These are phyloP conservation scores for Cactoblastis cactorum DNA, from an alignment of 2,888 invertebrate species.

Conservation along the genomic window DNA sequence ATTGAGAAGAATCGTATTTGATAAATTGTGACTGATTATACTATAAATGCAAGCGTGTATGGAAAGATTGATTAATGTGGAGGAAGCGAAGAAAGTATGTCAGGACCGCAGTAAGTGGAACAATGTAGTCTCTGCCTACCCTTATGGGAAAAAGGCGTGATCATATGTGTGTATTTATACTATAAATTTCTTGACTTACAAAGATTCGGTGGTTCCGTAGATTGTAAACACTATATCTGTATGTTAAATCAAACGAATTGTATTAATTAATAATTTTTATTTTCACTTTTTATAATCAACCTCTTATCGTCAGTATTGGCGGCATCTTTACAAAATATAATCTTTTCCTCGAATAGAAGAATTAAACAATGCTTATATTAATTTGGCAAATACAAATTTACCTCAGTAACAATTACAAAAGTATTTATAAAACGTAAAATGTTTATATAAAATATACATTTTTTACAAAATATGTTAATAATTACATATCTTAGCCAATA, in stretches of 20 bases:
- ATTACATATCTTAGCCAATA: constrained; percentile 50
- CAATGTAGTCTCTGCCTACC: too few species aligned
- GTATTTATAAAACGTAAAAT: constrained; percentile 64
- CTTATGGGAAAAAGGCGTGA: too few species aligned
- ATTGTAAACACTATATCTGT: too few species aligned
- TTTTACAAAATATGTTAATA: constrained; percentile 71
- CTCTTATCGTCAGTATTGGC: constrained; percentile 60
- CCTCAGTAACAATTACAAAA: constrained; percentile 64
- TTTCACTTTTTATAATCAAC: constrained; percentile 71
- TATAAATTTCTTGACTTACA: too few species aligned
- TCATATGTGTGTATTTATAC: too few species aligned
- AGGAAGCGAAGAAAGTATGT: too few species aligned
- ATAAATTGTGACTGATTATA: too few species aligned
- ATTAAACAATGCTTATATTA: constrained; percentile 72
- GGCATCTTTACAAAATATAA: constrained; percentile 76
- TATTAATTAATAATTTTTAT: constrained; percentile 73
- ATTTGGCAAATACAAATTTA: constrained; percentile 76
- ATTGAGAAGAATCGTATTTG: too few species aligned
- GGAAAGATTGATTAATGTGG: too few species aligned
- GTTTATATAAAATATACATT: constrained; percentile 73
- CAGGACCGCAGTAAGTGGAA: too few species aligned
- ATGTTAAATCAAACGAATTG: constrained; percentile 46
- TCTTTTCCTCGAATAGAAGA: constrained; percentile 71
- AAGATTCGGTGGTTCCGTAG: too few species aligned
- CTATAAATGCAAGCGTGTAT: too few species aligned